Evolutionary conservation across 2,113 vertebrate species (phyloP).

Genomic region (Bostrychus sinensis): DNA sequence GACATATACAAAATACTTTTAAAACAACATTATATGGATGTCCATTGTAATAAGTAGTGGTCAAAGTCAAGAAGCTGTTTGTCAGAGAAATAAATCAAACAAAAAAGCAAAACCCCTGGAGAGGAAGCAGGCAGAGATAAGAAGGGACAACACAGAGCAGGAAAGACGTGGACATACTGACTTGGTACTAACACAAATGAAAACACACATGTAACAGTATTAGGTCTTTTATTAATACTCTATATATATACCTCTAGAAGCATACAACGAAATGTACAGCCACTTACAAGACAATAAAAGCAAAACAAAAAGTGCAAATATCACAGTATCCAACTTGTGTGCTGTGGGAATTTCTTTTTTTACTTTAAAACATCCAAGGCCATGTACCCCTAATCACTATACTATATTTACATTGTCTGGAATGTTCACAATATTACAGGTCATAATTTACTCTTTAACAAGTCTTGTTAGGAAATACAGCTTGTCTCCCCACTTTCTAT

Average conservation of each 20-base stretch:
- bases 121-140: constrained; percentile 67
- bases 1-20: too few relatives aligned
- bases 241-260: constrained; percentile 17
- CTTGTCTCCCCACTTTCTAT: not conserved
- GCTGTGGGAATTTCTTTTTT: not conserved
- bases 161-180: constrained; percentile 46
- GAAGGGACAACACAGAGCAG: constrained; percentile 36
- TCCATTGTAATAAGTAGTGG: too few relatives aligned
- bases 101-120: constrained; percentile 31
- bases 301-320: constrained; percentile 67
- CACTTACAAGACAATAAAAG: constrained; percentile 15
- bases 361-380: not conserved
- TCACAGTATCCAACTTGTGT: constrained; percentile 45
- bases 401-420: not conserved
- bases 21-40: too few relatives aligned
- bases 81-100: too few relatives aligned
- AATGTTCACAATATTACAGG: constrained; percentile 4
- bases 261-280: constrained; percentile 22
- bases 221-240: constrained; percentile 26
- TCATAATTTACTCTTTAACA: not conserved
- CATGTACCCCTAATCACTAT: not conserved
- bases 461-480: not conserved
- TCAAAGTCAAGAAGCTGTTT: not conserved
- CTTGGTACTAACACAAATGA: constrained; percentile 12
- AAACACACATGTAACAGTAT: not conserved